A percentile compares a stretch with the other conserved stretches of the same genome.
Conservation (phyloP, 1,140 invertebrate species). For the Carcinoscorpius rotundicauda region DNA sequence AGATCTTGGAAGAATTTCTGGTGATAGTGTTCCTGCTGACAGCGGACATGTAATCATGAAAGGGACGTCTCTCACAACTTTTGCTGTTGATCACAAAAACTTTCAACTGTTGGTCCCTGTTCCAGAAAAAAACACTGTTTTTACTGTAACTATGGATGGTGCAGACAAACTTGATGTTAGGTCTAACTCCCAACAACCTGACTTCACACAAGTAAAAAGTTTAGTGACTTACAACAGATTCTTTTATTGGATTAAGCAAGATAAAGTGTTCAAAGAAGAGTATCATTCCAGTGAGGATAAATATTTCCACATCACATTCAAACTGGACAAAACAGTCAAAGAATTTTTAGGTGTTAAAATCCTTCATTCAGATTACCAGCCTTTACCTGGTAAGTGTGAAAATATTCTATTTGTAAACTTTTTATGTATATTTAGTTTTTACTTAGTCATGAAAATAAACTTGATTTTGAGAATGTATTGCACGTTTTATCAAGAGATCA, state of each 20-base stretch:
- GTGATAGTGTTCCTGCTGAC: too few species aligned
- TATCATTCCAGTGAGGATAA: constrained; percentile 40
- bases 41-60: too few species aligned
- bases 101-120: constrained; percentile 61
- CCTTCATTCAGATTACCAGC: constrained; percentile 51
- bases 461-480: too few species aligned
- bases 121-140: constrained; percentile 56
- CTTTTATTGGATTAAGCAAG: constrained; percentile 67
- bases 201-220: constrained; percentile 62
- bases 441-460: too few species aligned
- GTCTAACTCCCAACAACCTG: constrained; percentile 55
- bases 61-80: constrained; percentile 43
- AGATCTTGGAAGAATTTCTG: constrained; percentile 34
- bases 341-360: constrained; percentile 31
- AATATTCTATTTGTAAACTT: neutral
- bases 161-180: constrained; percentile 56
- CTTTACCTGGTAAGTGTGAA: constrained; percentile 45
- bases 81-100: constrained; percentile 64
- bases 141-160: constrained; percentile 68
- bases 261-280: constrained; percentile 54
- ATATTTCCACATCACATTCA: constrained; percentile 55
- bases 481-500: too few species aligned
- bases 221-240: constrained; percentile 56
- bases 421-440: too few species aligned
- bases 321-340: too few species aligned